Evolutionary conservation across 2,797 vertebrate species (phyloP).

Genomic region (Apogon hyalosoma): DNA sequence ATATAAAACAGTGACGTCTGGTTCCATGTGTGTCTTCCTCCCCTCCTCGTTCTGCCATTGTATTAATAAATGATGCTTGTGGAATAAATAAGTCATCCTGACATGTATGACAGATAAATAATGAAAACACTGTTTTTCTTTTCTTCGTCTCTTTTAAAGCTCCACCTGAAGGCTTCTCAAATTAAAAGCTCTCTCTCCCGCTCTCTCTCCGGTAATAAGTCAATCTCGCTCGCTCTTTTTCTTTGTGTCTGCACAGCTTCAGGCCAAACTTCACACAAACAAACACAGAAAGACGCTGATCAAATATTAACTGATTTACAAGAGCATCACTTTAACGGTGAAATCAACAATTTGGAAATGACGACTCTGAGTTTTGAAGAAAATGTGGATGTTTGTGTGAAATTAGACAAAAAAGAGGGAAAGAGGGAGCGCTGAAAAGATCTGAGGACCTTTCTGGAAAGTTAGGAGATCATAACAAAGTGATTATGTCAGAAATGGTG

Average conservation of each 20-base stretch:
- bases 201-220: not conserved
- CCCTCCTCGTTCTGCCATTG: not conserved
- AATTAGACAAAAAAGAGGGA: too few relatives aligned
- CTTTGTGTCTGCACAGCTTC: conserved; percentile 15
- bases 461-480: not conserved
- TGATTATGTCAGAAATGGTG: too few relatives aligned
- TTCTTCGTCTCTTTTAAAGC: conserved; percentile 60
- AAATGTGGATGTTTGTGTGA: too few relatives aligned
- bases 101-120: conserved; percentile 80
- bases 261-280: conserved; percentile 14
- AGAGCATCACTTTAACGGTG: too few relatives aligned
- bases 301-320: conserved; percentile 1
- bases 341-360: too few relatives aligned
- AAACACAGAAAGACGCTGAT: conserved; percentile 2
- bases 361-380: too few relatives aligned
- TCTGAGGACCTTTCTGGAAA: not conserved
- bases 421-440: too few relatives aligned
- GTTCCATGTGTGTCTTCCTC: too few relatives aligned
- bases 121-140: conserved; percentile 77
- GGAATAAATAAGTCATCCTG: conserved; percentile 75
- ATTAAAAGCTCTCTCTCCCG: conserved; percentile 35
- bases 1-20: too few relatives aligned
- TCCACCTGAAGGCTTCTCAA: conserved; percentile 74
- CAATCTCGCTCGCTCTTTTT: conserved; percentile 1
- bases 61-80: conserved; percentile 61